Evolutionary conservation across 2,113 vertebrate genomes (phyloP), one percentile per base, ranked within the genome.

Genomic region (Chamaea fasciata): DNA sequence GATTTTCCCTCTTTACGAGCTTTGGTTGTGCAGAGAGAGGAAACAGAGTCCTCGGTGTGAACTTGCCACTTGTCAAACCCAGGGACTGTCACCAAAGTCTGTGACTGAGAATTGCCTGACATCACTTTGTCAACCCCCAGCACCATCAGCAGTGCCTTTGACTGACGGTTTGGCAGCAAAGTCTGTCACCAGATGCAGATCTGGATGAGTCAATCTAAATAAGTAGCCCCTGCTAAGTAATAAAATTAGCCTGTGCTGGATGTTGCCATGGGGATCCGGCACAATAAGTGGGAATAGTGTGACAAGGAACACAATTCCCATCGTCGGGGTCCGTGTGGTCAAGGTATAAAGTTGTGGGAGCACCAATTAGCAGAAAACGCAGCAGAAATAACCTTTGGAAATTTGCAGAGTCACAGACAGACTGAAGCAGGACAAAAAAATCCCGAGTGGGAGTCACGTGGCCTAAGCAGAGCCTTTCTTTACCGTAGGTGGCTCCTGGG

Each of bases 221-320:
- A 52, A 64, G 15, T 10, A 55, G 47, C 10, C 27, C 52, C 60
- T 57, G 41, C 27, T 74, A 42, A 69, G 60, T 41, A 37, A 46
- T 41, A 37, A 64, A 39, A 79, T 59, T 3, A 81, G 1, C 46
- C 65, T 6, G 12, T 12, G 46, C 19, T 69, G 64, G 33, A 14
- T 13, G 76, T 79, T 81, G 26, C 42, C 39, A 11, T 42, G 33
- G 46, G 42, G 27, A 49, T n/a, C 35, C 57, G 60, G 64, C 6
- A 2, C 28, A 18, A 6, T 15, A 28, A 39, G 22, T 13, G 47
- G 11, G 37, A 49, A 41, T 1, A 28, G 6, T 3, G 7, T 6
- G 21, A 44, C 30, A 35, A 60, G 74, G 41, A 76, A 62, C 3
- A 3, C 27, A 30, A 2, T 46, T 23, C 31, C 13, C 2, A 0